Evolutionary conservation across 1,140 invertebrate species (phyloP).

Genomic region (Cherax destructor): DNA sequence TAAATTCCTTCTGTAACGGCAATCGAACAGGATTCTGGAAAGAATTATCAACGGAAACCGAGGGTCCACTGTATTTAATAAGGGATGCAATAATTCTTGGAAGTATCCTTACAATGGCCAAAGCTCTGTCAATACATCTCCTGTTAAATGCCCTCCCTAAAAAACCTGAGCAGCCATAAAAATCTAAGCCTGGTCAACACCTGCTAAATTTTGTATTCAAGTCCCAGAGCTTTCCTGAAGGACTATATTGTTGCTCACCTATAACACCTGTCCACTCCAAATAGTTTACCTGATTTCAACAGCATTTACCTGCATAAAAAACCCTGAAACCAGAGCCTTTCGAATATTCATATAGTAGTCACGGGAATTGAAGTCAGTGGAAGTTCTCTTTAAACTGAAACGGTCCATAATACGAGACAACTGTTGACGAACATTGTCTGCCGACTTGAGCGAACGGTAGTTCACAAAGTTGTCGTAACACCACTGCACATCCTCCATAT

Average conservation of each 20-base stretch:
- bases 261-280: background rate
- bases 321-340: conserved; percentile 97
- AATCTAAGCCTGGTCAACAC: too few relatives aligned
- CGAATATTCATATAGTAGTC: conserved; percentile 99
- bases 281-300: too few relatives aligned
- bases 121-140: too few relatives aligned
- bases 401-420: conserved; percentile 92
- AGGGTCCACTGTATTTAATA: too few relatives aligned
- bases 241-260: background rate
- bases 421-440: conserved; percentile 90
- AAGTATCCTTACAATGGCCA: too few relatives aligned
- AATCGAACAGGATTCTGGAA: too few relatives aligned
- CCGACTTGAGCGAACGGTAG: conserved; percentile 96
- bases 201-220: background rate
- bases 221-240: background rate
- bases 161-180: too few relatives aligned
- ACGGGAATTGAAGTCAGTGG: conserved; percentile 98
- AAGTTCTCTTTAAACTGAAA: conserved; percentile 93
- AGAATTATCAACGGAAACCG: too few relatives aligned
- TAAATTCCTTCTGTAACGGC: too few relatives aligned
- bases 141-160: too few relatives aligned
- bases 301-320: conserved; percentile 96
- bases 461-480: conserved; percentile 99
- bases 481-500: conserved; percentile 95
- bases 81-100: too few relatives aligned